phyloP scores from a whole-genome alignment of 2,797 vertebrate genomes.

The Anguilla pacifica region DNA sequence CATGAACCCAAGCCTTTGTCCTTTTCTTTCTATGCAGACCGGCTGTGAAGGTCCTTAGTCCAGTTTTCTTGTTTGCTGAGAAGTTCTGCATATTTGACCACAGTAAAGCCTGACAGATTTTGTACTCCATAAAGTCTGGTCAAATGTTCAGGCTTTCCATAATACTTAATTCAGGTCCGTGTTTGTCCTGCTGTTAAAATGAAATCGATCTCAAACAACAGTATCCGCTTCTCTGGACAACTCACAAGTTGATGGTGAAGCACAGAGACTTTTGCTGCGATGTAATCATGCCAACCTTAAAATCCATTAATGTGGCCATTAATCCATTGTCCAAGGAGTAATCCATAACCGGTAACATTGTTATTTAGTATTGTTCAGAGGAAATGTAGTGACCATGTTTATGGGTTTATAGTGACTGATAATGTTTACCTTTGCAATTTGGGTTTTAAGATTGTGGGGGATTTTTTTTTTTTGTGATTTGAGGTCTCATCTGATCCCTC shows the following conservation, averaged over 20 bases:
- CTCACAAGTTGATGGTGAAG: neutral
- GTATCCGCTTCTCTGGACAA: neutral
- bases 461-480: neutral
- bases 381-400: neutral
- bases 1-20: neutral
- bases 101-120: neutral
- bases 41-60: neutral
- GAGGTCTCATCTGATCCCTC: neutral
- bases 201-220: neutral
- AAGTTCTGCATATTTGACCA: neutral
- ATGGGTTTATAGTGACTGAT: neutral
- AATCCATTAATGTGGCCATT: neutral
- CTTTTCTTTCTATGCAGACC: neutral
- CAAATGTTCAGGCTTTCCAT: neutral
- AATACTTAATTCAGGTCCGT: neutral
- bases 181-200: neutral
- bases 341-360: neutral
- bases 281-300: neutral
- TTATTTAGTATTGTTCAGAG: neutral
- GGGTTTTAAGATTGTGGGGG: neutral
- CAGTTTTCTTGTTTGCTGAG: neutral
- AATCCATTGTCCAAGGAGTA: neutral
- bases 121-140: neutral
- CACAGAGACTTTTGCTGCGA: neutral
- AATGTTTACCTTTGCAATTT: neutral